A percentile compares a stretch with the other conserved stretches of the same genome.
phyloP scores from a whole-genome alignment of 2,797 vertebrate genomes.

The Kryptopterus vitreolus region DNA sequence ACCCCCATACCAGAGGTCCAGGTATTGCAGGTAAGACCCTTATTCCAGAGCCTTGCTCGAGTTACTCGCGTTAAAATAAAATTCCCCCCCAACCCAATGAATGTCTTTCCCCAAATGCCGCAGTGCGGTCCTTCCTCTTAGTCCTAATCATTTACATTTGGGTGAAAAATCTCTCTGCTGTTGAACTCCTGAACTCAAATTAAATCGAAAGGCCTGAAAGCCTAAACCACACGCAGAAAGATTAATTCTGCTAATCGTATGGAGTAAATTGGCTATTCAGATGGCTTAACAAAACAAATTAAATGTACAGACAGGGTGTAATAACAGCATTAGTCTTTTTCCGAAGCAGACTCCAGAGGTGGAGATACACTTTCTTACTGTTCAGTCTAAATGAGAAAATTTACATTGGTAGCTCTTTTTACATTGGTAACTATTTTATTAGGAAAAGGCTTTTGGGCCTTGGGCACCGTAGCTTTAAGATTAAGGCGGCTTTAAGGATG shows the following conservation, averaged over 20 bases:
- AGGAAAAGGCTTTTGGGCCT: not conserved
- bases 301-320: conserved; percentile 72
- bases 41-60: no score
- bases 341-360: conserved; percentile 50
- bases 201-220: conserved; percentile 40
- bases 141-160: not conserved
- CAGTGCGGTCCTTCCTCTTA: not conserved
- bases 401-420: not conserved
- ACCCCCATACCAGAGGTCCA: not conserved
- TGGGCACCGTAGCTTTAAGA: not conserved
- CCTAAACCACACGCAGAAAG: conserved; percentile 65
- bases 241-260: conserved; percentile 76
- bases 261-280: conserved; percentile 76
- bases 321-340: conserved; percentile 78
- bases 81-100: no score
- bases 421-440: not conserved
- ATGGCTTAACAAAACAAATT: conserved; percentile 75
- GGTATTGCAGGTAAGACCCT: not conserved
- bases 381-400: conserved; percentile 20
- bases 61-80: no score
- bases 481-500: not conserved
- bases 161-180: not conserved
- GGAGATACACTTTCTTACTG: conserved; percentile 53
- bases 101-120: no score
- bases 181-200: conserved; percentile 27